Evolutionary conservation across 2,888 invertebrate species (phyloP).

Genomic region (Monopis laevigella): DNA sequence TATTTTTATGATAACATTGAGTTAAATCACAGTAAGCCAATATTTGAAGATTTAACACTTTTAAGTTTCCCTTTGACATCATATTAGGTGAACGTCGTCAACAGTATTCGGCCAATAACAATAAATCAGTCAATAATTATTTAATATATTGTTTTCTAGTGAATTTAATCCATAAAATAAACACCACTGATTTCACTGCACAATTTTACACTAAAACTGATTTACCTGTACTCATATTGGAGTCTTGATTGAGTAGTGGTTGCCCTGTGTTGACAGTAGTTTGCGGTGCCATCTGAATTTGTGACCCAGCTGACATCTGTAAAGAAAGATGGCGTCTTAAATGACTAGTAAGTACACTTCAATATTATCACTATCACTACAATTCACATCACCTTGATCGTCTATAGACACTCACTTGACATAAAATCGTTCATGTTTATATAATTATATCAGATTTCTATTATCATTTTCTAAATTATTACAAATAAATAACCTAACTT

Average conservation of each 20-base stretch:
- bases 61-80: too few species aligned
- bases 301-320: conserved; percentile 96
- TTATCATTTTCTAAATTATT: neutral
- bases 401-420: conserved; percentile 33
- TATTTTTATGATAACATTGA: too few species aligned
- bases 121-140: too few species aligned
- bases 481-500: conserved; percentile 54
- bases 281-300: conserved; percentile 97
- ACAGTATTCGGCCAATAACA: too few species aligned
- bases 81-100: too few species aligned
- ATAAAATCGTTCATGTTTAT: neutral
- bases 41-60: too few species aligned
- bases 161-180: too few species aligned
- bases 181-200: conserved; percentile 39
- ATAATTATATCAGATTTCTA: conserved; percentile 1
- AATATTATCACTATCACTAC: conserved; percentile 30
- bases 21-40: too few species aligned
- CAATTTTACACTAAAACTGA: conserved; percentile 46
- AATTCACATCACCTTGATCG: conserved; percentile 25
- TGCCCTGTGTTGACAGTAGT: conserved; percentile 84
- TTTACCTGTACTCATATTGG: conserved; percentile 96
- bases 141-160: too few species aligned
- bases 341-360: conserved; percentile 23
- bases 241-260: conserved; percentile 93
- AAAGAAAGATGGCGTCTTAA: conserved; percentile 70